Conservation (phyloP, 2,113 vertebrate genomes). For the Picathartes gymnocephalus region DNA sequence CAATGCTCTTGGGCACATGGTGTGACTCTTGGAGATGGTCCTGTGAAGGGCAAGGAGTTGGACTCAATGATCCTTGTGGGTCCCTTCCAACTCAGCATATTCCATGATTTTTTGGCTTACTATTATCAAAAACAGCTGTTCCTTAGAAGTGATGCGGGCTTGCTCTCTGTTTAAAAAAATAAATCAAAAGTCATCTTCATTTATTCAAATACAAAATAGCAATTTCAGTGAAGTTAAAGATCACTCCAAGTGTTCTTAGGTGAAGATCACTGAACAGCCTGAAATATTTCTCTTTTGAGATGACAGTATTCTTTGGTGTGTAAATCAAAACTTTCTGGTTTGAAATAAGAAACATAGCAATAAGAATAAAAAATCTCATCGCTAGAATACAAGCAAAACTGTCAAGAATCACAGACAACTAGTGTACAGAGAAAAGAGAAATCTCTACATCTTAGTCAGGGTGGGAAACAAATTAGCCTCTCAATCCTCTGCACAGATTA, state of each 20-base stretch:
- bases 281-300: conserved; percentile 39
- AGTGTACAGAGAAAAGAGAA: conserved; percentile 14
- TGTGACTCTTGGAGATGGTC: too few relatives aligned
- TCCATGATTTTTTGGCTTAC: not conserved
- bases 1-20: fast-evolving
- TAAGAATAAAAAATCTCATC: conserved; percentile 36
- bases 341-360: conserved; percentile 51
- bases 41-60: not conserved
- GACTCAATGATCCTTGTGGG: too few relatives aligned
- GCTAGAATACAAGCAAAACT: not conserved
- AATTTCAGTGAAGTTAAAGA: not conserved
- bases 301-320: not conserved
- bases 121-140: conserved; percentile 19
- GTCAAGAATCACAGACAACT: not conserved
- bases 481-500: not conserved
- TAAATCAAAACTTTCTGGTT: conserved; percentile 53
- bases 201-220: conserved; percentile 22
- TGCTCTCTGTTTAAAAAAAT: not conserved
- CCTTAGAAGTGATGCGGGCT: not conserved
- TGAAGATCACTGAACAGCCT: not conserved
- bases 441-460: not conserved
- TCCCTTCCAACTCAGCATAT: not conserved
- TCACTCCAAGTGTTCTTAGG: not conserved
- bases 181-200: conserved; percentile 8
- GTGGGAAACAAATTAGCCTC: not conserved